Conservation (phyloP, 1,140 invertebrate species). For the Fopius arisanus region DNA sequence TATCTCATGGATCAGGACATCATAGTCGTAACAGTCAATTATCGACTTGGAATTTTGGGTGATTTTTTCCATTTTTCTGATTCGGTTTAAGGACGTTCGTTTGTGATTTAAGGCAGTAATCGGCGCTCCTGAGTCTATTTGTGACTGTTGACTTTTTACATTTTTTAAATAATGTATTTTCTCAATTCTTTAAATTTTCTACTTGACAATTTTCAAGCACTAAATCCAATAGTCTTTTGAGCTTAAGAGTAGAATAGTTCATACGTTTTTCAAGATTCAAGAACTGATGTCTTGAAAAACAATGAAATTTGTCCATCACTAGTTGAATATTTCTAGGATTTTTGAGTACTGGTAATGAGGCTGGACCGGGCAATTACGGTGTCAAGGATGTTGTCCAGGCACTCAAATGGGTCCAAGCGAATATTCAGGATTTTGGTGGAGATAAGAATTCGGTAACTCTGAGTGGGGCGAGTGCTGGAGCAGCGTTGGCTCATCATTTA, state of each 20-base stretch:
- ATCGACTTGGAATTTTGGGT: conserved; percentile 72
- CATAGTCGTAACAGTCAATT: conserved; percentile 74
- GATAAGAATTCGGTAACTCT: conserved; percentile 64
- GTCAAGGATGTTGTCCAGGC: conserved; percentile 58
- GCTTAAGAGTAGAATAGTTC: too few species aligned
- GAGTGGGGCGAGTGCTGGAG: conserved; percentile 63
- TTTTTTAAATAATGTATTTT: too few species aligned
- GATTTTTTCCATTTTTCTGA: conserved; percentile 25
- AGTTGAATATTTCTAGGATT: conserved; percentile 46
- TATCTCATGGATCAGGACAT: conserved; percentile 66
- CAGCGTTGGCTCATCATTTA: conserved; percentile 50
- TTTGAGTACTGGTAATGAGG: conserved; percentile 47
- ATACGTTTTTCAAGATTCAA: too few species aligned
- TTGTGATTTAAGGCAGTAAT: too few species aligned
- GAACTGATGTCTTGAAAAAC: background rate
- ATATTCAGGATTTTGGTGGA: conserved; percentile 66
- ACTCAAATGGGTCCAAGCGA: conserved; percentile 66
- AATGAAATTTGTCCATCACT: background rate
- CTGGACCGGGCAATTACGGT: conserved; percentile 54
- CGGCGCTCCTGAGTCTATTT: too few species aligned
- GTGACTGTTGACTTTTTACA: too few species aligned
- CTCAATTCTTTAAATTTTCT: too few species aligned
- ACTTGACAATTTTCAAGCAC: too few species aligned
- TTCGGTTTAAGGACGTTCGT: background rate
- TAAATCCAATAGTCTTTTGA: too few species aligned